These are phyloP conservation scores for Rhinatrema bivittatum DNA, from an alignment of 2,797 vertebrate genomes.

Conservation along the genomic window DNA sequence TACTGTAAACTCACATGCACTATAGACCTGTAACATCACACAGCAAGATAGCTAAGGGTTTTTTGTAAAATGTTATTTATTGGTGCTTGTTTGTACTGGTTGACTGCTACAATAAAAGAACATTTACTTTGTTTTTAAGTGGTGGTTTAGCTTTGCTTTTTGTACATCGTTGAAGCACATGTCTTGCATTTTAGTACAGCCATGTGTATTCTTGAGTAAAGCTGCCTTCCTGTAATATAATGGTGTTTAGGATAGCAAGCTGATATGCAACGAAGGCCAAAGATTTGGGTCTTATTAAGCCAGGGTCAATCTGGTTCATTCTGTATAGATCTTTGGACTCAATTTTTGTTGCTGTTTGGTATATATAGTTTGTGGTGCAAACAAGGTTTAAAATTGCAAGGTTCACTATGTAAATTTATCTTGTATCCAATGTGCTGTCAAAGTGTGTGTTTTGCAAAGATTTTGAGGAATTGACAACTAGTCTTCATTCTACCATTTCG, in stretches of 20 bases:
- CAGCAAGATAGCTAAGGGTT: slow-evolving; percentile 47
- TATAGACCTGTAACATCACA: slow-evolving; percentile 69
- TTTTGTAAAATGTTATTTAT: slow-evolving; percentile 81
- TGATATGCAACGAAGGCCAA: slow-evolving; percentile 76
- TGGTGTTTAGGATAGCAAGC: slow-evolving; percentile 60
- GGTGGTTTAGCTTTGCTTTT: slow-evolving; percentile 16
- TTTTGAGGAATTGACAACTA: slow-evolving; percentile 9
- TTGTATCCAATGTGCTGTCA: slow-evolving; percentile 17
- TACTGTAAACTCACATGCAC: slow-evolving; percentile 59
- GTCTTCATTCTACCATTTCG: slow-evolving; percentile 6
- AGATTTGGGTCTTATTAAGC: slow-evolving; percentile 72
- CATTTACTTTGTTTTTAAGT: slow-evolving; percentile 7
- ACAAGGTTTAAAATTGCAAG: slow-evolving; percentile 37
- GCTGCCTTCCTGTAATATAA: slow-evolving; percentile 18
- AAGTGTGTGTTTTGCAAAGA: slow-evolving; percentile 13
- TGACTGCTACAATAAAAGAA: slow-evolving; percentile 19
- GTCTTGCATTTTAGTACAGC: slow-evolving; percentile 3
- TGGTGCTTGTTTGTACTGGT: slow-evolving; percentile 58
- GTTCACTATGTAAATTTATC: slow-evolving; percentile 21
- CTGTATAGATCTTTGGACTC: slow-evolving; percentile 47
- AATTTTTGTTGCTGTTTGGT: slow-evolving; percentile 16
- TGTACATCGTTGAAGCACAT: slow-evolving; percentile 54
- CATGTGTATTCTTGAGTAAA: slow-evolving; percentile 13
- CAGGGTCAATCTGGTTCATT: slow-evolving; percentile 56
- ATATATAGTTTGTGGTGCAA: slow-evolving; percentile 47